phyloP scores from a whole-genome alignment of 1,140 invertebrate species.

The Papilio polytes region DNA sequence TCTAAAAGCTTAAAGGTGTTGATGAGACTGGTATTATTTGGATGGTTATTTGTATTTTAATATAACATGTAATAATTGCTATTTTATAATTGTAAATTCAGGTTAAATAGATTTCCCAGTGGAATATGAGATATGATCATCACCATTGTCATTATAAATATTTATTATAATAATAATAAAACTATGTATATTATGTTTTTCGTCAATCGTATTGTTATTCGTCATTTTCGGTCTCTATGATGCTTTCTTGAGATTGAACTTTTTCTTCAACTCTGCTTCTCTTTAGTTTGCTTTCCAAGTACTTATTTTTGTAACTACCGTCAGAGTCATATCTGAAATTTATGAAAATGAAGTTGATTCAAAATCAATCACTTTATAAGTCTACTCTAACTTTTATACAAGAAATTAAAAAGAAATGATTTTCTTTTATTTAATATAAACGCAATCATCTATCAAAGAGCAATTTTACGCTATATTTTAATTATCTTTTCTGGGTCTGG shows the following conservation, averaged over 20 bases:
- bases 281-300: constrained; percentile 66
- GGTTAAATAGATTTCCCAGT: background rate
- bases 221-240: background rate
- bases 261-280: constrained; percentile 33
- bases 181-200: too few species aligned
- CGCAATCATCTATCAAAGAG: background rate
- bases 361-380: background rate
- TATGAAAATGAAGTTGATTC: background rate
- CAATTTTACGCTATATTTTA: background rate
- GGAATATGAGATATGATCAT: background rate
- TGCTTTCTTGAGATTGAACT: background rate
- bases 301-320: constrained; percentile 84
- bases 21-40: too few species aligned
- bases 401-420: background rate
- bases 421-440: background rate
- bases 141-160: background rate
- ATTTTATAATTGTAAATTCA: background rate
- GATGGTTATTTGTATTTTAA: background rate
- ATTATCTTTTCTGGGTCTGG: background rate
- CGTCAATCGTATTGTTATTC: too few species aligned
- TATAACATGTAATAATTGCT: background rate
- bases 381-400: background rate
- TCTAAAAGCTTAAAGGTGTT: too few species aligned
- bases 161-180: background rate
- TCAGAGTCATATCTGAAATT: constrained; percentile 86